Evolutionary conservation across 2,113 vertebrate genomes (phyloP).

Genomic region (Malurus cyaneus): DNA sequence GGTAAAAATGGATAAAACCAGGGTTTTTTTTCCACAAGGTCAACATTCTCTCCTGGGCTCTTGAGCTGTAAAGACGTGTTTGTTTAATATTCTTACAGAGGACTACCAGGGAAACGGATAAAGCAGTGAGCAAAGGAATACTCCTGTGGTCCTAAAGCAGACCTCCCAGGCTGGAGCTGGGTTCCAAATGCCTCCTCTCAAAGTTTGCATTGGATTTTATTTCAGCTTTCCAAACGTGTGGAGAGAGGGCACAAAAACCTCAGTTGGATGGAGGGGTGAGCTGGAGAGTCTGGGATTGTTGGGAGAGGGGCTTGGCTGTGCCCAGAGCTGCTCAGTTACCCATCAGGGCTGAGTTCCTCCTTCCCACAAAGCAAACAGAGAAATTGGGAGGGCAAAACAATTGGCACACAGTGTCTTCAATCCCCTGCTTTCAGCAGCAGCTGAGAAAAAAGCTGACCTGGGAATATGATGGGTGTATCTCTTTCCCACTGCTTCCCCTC

Average conservation of each 20-base stretch:
- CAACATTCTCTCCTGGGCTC: slow-evolving; percentile 19
- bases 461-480: background rate
- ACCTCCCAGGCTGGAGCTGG: slow-evolving; percentile 49
- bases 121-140: slow-evolving; percentile 39
- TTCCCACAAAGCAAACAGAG: background rate
- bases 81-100: slow-evolving; percentile 43
- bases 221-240: slow-evolving; percentile 48
- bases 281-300: background rate
- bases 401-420: background rate
- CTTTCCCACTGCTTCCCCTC: background rate
- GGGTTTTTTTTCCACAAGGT: background rate
- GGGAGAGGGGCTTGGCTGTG: background rate
- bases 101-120: slow-evolving; percentile 50
- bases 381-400: background rate
- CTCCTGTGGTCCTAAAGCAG: slow-evolving; percentile 35
- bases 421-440: background rate
- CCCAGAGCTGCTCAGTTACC: background rate
- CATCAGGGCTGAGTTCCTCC: background rate
- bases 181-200: slow-evolving; percentile 34
- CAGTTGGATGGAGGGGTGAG: background rate
- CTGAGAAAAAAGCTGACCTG: background rate
- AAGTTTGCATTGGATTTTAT: slow-evolving; percentile 41
- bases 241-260: slow-evolving; percentile 42
- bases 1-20: background rate
- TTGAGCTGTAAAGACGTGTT: slow-evolving; percentile 15